These are phyloP conservation scores for Alosa alosa DNA, from an alignment of 2,113 vertebrate species.

Conservation along the genomic window DNA sequence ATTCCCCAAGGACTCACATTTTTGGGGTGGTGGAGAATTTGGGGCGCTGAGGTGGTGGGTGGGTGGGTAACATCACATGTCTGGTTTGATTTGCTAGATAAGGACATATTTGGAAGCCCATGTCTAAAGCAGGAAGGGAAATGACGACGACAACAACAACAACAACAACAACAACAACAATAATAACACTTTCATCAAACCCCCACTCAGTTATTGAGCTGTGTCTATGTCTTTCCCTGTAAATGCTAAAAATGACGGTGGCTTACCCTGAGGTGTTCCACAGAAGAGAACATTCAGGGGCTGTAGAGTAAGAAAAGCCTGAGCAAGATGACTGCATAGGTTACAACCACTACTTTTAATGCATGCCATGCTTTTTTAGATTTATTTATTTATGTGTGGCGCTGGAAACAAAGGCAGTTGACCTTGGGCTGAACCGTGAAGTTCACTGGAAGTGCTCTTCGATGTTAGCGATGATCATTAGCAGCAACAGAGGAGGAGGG, in stretches of 20 bases:
- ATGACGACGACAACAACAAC: background rate
- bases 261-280: background rate
- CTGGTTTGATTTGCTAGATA: background rate
- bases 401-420: background rate
- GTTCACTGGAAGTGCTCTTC: background rate
- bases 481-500: background rate
- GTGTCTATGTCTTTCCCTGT: background rate
- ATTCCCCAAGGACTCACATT: background rate
- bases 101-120: background rate
- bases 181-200: background rate
- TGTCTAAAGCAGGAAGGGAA: background rate
- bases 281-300: background rate
- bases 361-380: background rate
- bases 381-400: background rate
- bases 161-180: background rate
- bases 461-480: background rate
- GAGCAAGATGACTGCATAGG: background rate
- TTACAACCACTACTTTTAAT: background rate
- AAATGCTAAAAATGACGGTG: background rate
- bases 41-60: background rate
- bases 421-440: slow-evolving; percentile 23
- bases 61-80: background rate
- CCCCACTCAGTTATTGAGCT: background rate
- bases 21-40: background rate
- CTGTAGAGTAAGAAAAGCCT: background rate